A percentile compares a stretch with the other conserved stretches of the same genome.
Conservation (phyloP, 2,888 invertebrate genomes). For the Agrochola macilenta region DNA sequence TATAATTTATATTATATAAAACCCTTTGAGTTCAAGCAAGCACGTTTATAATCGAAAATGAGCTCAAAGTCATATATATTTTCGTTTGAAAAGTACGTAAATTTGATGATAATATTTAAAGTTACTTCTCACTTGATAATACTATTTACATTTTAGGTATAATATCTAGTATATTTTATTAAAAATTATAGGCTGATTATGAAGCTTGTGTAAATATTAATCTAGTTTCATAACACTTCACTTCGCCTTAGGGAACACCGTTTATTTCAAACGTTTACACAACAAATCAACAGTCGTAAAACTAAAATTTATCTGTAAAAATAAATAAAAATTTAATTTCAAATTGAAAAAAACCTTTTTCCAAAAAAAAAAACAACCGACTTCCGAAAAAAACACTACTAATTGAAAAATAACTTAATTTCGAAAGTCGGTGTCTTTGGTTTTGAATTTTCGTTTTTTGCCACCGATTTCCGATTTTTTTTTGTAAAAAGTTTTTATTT, state of each 20-base stretch:
- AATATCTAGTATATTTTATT: not conserved
- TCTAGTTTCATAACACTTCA: not conserved
- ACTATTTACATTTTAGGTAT: not conserved
- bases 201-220: not conserved
- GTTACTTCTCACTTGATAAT: not conserved
- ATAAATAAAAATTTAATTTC: constrained; percentile 43
- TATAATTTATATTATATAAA: constrained; percentile 21
- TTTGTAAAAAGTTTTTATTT: too few relatives aligned
- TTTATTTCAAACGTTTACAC: not conserved
- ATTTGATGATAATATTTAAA: constrained; percentile 3
- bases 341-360: too few relatives aligned
- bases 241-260: not conserved
- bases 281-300: constrained; percentile 13
- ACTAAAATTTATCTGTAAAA: constrained; percentile 16
- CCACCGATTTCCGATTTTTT: too few relatives aligned
- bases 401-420: too few relatives aligned
- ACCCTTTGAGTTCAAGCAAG: constrained; percentile 16
- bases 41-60: constrained; percentile 32
- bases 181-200: not conserved
- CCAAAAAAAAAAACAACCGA: too few relatives aligned
- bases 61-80: constrained; percentile 6
- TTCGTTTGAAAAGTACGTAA: not conserved
- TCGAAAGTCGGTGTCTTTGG: too few relatives aligned
- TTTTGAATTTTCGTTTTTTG: too few relatives aligned
- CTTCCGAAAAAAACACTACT: too few relatives aligned